These are phyloP conservation scores for Odocoileus virginianus DNA, from an alignment of 2,113 vertebrate species.

Conservation along the genomic window DNA sequence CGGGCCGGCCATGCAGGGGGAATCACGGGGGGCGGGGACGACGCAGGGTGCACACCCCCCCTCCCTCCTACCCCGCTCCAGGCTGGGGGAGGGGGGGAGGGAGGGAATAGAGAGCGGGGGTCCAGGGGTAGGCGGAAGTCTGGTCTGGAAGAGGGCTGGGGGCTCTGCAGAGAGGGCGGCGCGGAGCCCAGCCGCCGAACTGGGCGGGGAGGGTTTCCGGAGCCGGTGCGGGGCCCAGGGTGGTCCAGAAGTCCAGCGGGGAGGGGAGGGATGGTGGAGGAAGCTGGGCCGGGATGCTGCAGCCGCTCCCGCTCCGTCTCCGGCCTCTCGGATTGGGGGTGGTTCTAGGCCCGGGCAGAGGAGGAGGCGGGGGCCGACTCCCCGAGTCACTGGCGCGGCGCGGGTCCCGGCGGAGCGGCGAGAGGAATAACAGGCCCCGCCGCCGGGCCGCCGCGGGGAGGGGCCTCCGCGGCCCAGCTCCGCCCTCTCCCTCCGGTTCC, in stretches of 20 bases:
- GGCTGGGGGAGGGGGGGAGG: constrained; percentile 36
- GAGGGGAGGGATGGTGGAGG: constrained; percentile 33
- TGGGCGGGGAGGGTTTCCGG: constrained; percentile 68
- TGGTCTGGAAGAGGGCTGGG: constrained; percentile 36
- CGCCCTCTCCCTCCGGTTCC: constrained; percentile 62
- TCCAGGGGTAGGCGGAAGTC: constrained; percentile 63
- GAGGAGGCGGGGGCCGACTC: constrained; percentile 64
- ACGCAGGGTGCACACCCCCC: constrained; percentile 75
- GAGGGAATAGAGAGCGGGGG: constrained; percentile 9
- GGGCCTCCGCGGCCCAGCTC: constrained; percentile 65
- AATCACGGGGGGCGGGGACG: constrained; percentile 77
- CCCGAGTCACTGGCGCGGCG: constrained; percentile 50
- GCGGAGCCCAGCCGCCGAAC: constrained; percentile 2
- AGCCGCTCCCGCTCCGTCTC: constrained; percentile 59
- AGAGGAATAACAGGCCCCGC: constrained; percentile 61
- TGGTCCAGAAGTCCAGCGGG: constrained; percentile 67
- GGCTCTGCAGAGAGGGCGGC: constrained; percentile 20
- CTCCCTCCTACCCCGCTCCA: constrained; percentile 64
- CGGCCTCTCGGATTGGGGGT: constrained; percentile 46
- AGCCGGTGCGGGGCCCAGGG: constrained; percentile 58
- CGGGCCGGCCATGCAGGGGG: constrained; percentile 79
- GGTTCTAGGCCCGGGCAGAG: constrained; percentile 55
- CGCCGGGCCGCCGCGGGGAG: constrained; percentile 59
- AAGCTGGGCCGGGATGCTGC: constrained; percentile 55
- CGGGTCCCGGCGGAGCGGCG: constrained; percentile 43